Conservation (phyloP, 2,113 vertebrate species). For the Eulacestoma nigropectus region DNA sequence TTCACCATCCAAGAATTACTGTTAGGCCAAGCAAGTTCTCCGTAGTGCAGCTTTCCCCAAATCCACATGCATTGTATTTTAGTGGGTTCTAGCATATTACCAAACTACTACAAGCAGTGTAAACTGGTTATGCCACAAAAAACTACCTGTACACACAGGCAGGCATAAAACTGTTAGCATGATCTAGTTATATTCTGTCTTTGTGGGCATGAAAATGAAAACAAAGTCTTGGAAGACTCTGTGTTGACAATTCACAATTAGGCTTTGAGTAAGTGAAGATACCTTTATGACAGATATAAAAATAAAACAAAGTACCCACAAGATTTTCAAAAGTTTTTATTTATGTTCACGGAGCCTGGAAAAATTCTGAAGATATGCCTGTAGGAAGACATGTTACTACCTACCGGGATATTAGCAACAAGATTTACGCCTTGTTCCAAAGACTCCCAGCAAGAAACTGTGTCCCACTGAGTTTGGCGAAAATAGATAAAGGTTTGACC, state of each 20-base stretch:
- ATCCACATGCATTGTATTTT: neutral
- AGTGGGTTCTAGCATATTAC: neutral
- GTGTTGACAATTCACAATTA: neutral
- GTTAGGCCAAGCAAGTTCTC: neutral
- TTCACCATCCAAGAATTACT: neutral
- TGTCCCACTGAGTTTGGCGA: neutral
- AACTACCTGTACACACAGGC: neutral
- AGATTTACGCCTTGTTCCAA: neutral
- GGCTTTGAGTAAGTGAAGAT: neutral
- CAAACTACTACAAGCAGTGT: neutral
- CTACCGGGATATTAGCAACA: neutral
- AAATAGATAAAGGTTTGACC: slow-evolving; percentile 32
- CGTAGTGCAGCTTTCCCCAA: accelerated
- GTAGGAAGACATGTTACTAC: neutral
- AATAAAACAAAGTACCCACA: neutral
- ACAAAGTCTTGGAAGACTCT: neutral
- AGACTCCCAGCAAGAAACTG: neutral
- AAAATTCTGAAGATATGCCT: neutral
- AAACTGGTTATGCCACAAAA: neutral
- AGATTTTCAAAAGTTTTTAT: neutral
- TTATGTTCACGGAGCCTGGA: neutral
- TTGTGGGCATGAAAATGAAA: neutral
- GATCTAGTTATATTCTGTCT: neutral
- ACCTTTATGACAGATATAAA: neutral
- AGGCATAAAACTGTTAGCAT: neutral